These are phyloP conservation scores for Phymanthus crucifer DNA, from an alignment of 92 coral and sea anemone genomes.

Conservation along the genomic window DNA sequence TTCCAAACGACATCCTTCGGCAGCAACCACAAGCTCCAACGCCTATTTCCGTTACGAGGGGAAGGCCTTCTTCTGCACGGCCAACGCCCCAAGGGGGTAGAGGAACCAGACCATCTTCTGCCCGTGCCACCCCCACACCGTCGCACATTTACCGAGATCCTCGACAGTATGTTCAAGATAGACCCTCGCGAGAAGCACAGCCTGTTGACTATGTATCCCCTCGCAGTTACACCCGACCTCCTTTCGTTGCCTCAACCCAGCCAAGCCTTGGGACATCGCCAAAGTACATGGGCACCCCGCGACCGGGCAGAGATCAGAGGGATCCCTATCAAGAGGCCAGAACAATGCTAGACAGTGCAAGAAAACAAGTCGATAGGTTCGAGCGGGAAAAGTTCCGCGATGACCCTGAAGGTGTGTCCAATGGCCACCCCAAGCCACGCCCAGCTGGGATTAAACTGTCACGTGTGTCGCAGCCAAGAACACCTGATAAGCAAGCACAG, in stretches of 20 bases:
- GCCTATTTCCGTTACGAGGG: slow-evolving; percentile 25
- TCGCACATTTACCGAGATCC: slow-evolving; percentile 46
- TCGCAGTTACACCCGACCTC: slow-evolving; percentile 52
- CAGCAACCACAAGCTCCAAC: slow-evolving; percentile 26
- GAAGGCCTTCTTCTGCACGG: slow-evolving; percentile 60
- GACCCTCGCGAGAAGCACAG: slow-evolving; percentile 30
- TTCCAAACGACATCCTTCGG: slow-evolving; percentile 48
- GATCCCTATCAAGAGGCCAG: slow-evolving; percentile 76
- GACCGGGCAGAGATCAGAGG: slow-evolving; percentile 48
- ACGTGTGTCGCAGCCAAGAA: slow-evolving; percentile 29
- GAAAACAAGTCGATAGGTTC: slow-evolving; percentile 68
- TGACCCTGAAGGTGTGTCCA: slow-evolving; percentile 40
- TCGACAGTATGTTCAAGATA: slow-evolving; percentile 30
- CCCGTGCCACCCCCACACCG: slow-evolving; percentile 57
- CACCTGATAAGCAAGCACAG: slow-evolving; percentile 26
- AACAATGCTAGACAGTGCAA: slow-evolving; percentile 72
- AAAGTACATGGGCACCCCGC: slow-evolving; percentile 61
- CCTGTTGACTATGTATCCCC: slow-evolving; percentile 19
- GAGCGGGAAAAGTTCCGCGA: slow-evolving; percentile 53
- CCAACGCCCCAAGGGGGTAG: slow-evolving; percentile 45
- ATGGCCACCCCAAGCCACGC: slow-evolving; percentile 33
- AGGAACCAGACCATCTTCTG: slow-evolving; percentile 61
- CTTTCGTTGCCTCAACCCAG: slow-evolving; percentile 56
- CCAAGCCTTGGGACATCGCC: slow-evolving; percentile 71
- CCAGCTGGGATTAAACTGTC: slow-evolving; percentile 10